phyloP scores from a whole-genome alignment of 2,797 vertebrate species.

The Hoplostethus atlanticus region DNA sequence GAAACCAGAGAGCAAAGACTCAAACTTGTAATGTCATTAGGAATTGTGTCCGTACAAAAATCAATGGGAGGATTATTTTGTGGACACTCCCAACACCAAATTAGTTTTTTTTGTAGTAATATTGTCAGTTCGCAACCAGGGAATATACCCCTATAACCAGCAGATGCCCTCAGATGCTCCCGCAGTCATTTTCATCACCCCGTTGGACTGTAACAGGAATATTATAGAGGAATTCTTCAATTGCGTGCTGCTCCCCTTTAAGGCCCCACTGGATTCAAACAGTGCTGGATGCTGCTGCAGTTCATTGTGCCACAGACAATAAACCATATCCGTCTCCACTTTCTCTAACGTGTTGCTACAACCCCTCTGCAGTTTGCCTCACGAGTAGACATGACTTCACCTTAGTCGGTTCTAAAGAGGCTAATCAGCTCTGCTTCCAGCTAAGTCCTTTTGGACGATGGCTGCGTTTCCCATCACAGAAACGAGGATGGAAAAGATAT shows the following conservation, averaged over 20 bases:
- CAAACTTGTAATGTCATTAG: no score
- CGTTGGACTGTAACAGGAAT: slow-evolving; percentile 3
- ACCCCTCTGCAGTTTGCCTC: slow-evolving; percentile 24
- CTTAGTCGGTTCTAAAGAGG: slow-evolving; percentile 4
- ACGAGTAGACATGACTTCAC: slow-evolving; percentile 34
- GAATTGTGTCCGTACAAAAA: no score
- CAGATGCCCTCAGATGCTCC: not conserved
- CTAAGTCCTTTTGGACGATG: slow-evolving; percentile 3
- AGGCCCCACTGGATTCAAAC: slow-evolving; percentile 28
- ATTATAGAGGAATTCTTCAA: slow-evolving; percentile 3
- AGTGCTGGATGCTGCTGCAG: slow-evolving; percentile 2
- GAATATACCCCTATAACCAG: no score
- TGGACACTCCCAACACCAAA: no score
- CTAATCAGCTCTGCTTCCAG: slow-evolving; percentile 15
- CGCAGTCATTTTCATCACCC: slow-evolving; percentile 10
- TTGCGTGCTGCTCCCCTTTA: not conserved
- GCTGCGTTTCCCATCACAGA: slow-evolving; percentile 12
- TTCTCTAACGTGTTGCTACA: no score
- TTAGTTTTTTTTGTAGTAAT: no score
- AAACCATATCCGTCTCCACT: slow-evolving; percentile 17
- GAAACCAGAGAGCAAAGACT: no score
- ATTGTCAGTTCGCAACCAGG: no score
- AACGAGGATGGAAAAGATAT: slow-evolving; percentile 3
- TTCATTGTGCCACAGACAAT: slow-evolving; percentile 34
- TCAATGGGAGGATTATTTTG: no score